Percentiles rank a stretch among this genome's conserved stretches.
These are phyloP conservation scores for Triplophysa bombifrons DNA, from an alignment of 2,797 vertebrate genomes.

Conservation along the genomic window DNA sequence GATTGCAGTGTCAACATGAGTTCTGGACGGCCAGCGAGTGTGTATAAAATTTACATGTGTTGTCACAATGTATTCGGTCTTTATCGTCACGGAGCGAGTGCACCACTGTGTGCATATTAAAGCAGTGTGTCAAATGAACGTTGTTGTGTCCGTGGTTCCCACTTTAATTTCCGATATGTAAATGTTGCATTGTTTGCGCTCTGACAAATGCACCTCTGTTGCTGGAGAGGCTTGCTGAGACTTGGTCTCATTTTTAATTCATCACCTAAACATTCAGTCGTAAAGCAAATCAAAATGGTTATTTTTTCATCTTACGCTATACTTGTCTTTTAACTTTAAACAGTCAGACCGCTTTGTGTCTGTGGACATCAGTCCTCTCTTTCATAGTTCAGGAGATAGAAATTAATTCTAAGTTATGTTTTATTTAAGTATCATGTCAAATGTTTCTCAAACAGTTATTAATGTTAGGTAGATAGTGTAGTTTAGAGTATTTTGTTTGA, in stretches of 20 bases:
- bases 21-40: conserved; percentile 28
- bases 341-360: not conserved
- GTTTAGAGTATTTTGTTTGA: too few relatives aligned
- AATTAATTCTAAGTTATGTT: not conserved
- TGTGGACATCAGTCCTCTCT: not conserved
- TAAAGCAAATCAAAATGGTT: conserved; percentile 9
- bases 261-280: not conserved
- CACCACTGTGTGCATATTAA: conserved; percentile 46
- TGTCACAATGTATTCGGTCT: conserved; percentile 21
- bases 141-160: conserved; percentile 37
- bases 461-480: too few relatives aligned
- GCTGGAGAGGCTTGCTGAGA: conserved; percentile 6
- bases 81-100: conserved; percentile 34
- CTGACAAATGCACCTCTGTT: conserved; percentile 29
- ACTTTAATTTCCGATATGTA: conserved; percentile 62
- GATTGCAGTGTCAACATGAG: conserved; percentile 47
- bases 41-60: conserved; percentile 46
- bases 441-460: too few relatives aligned
- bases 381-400: not conserved
- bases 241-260: not conserved
- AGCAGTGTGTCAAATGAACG: conserved; percentile 25
- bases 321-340: not conserved
- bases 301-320: not conserved
- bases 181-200: conserved; percentile 26
- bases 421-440: not conserved